phyloP scores from a whole-genome alignment of 2,113 vertebrate genomes.

The Callithrix jacchus region DNA sequence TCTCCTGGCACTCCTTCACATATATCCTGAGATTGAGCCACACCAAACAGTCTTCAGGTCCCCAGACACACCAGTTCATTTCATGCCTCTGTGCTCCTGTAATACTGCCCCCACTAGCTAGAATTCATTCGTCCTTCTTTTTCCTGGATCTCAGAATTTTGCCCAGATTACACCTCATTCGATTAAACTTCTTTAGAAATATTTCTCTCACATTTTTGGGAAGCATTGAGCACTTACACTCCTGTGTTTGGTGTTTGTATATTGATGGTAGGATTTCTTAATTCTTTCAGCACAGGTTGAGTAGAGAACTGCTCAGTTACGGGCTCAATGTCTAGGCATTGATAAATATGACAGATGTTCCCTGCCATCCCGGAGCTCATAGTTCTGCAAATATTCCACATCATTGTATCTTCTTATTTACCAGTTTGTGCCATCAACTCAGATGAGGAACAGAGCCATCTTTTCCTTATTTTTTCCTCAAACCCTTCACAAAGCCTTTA shows the following conservation, averaged over 20 bases:
- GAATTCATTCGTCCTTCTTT: not conserved
- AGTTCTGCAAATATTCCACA: not conserved
- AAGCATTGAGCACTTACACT: not conserved
- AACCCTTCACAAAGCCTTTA: not conserved
- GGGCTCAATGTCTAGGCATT: fast-evolving
- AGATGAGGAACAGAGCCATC: not conserved
- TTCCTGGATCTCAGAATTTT: not conserved
- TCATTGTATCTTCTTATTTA: not conserved
- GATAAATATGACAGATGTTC: not conserved
- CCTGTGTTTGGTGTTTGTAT: not conserved
- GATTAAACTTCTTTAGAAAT: slow-evolving; percentile 11
- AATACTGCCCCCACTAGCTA: not conserved
- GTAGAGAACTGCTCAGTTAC: not conserved
- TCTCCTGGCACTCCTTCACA: not conserved
- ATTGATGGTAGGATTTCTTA: not conserved
- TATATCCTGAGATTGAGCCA: not conserved
- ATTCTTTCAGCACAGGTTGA: not conserved
- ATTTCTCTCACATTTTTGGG: not conserved
- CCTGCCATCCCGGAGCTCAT: not conserved
- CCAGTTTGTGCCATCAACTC: not conserved
- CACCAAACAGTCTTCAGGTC: not conserved
- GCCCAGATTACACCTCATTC: not conserved
- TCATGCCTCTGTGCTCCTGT: not conserved
- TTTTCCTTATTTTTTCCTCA: not conserved
- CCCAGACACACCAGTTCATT: not conserved